Evolutionary conservation across 2,797 vertebrate genomes (phyloP).

Genomic region (Smutsia temminckii): DNA sequence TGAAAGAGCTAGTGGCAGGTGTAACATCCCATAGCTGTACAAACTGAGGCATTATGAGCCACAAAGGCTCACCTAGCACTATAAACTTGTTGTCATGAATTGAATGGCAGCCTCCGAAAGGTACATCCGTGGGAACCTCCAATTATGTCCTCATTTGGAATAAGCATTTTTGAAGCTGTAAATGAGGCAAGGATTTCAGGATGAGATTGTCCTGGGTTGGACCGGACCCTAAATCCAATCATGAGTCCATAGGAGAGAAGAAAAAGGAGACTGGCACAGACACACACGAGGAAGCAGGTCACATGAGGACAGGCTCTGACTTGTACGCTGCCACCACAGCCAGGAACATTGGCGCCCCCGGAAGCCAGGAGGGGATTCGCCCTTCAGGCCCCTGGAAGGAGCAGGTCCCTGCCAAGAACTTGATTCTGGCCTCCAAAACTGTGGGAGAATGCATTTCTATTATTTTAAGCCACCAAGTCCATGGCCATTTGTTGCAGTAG

Average conservation of each 20-base stretch:
- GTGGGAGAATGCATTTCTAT: neutral
- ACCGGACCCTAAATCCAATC: neutral
- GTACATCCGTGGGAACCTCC: neutral
- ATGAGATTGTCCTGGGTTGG: neutral
- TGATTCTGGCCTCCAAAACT: neutral
- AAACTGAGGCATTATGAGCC: neutral
- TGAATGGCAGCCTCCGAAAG: neutral
- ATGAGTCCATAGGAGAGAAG: neutral
- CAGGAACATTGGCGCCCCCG: neutral
- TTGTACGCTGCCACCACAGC: neutral
- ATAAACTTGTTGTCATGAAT: neutral
- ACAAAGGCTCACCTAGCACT: neutral
- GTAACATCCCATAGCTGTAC: neutral
- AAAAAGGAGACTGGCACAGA: neutral
- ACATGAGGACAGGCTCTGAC: neutral
- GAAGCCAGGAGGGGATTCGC: neutral
- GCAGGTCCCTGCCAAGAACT: neutral
- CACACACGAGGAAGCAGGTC: neutral
- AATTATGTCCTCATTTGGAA: neutral
- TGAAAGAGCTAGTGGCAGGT: neutral
- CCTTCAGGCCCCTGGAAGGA: neutral
- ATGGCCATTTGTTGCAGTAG: neutral
- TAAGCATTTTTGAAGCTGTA: neutral
- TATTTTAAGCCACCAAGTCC: neutral
- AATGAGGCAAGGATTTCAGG: neutral